These are phyloP conservation scores for Drosophila santomea DNA, from an alignment of 1,140 invertebrate species.

Conservation along the genomic window DNA sequence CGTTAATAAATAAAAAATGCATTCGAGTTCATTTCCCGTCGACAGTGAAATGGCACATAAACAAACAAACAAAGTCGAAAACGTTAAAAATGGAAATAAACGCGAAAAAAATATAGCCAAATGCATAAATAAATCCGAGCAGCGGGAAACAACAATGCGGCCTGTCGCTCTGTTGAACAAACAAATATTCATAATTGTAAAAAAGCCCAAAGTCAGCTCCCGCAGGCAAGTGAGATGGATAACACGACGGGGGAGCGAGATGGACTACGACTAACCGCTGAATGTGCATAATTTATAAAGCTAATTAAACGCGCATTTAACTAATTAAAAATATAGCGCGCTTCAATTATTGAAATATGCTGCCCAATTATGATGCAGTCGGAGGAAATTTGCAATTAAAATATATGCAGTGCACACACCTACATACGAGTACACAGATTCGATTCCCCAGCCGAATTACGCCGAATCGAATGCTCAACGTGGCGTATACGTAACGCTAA, in stretches of 20 bases:
- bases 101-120: slow-evolving; percentile 40
- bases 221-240: slow-evolving; percentile 2
- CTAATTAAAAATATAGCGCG: slow-evolving; percentile 81
- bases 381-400: slow-evolving; percentile 68
- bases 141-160: slow-evolving; percentile 41
- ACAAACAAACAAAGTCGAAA: slow-evolving; percentile 50
- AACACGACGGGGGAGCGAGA: not conserved
- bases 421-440: slow-evolving; percentile 4
- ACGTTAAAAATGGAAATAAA: slow-evolving; percentile 36
- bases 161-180: slow-evolving; percentile 45
- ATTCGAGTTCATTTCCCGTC: slow-evolving; percentile 73
- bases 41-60: slow-evolving; percentile 68
- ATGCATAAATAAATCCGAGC: slow-evolving; percentile 74
- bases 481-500: slow-evolving; percentile 71
- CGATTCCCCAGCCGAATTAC: slow-evolving; percentile 26
- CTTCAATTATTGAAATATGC: slow-evolving; percentile 83
- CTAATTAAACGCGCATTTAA: slow-evolving; percentile 83
- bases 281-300: slow-evolving; percentile 83
- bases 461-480: slow-evolving; percentile 38
- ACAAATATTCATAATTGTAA: slow-evolving; percentile 72
- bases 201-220: slow-evolving; percentile 44
- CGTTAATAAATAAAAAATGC: slow-evolving; percentile 77
- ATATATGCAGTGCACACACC: slow-evolving; percentile 20
- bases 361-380: slow-evolving; percentile 57
- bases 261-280: slow-evolving; percentile 70